phyloP scores from a whole-genome alignment of 2,113 vertebrate species.

The Octodon degus region DNA sequence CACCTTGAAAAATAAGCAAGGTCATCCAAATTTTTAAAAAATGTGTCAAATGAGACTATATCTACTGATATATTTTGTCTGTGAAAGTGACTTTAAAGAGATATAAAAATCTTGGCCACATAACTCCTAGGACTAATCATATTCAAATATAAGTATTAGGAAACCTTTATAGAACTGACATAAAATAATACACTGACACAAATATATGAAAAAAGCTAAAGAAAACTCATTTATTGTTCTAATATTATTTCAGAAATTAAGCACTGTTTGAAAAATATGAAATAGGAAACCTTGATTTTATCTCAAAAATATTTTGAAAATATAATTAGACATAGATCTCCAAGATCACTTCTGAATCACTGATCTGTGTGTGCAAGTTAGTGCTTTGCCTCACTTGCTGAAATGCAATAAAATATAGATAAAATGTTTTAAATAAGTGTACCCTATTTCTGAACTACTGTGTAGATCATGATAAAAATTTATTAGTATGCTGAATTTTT shows the following conservation, averaged over 20 bases:
- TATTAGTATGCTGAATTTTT: neutral
- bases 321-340: neutral
- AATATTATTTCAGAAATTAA: neutral
- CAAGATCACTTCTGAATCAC: neutral
- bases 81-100: neutral
- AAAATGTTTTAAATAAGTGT: neutral
- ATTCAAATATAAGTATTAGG: neutral
- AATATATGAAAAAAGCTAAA: neutral
- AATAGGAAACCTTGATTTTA: neutral
- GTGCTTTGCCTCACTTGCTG: neutral
- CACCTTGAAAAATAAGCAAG: neutral
- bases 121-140: neutral
- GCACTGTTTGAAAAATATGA: neutral
- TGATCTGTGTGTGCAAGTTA: neutral
- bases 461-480: neutral
- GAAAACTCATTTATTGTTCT: neutral
- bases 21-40: neutral
- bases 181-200: neutral
- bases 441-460: neutral
- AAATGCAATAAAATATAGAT: neutral
- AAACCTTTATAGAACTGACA: neutral
- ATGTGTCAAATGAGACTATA: neutral
- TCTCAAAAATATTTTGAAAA: neutral
- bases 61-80: neutral
- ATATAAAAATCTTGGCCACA: neutral